phyloP scores from a whole-genome alignment of 2,888 invertebrate species.

The Macrosoma leucophasiata region DNA sequence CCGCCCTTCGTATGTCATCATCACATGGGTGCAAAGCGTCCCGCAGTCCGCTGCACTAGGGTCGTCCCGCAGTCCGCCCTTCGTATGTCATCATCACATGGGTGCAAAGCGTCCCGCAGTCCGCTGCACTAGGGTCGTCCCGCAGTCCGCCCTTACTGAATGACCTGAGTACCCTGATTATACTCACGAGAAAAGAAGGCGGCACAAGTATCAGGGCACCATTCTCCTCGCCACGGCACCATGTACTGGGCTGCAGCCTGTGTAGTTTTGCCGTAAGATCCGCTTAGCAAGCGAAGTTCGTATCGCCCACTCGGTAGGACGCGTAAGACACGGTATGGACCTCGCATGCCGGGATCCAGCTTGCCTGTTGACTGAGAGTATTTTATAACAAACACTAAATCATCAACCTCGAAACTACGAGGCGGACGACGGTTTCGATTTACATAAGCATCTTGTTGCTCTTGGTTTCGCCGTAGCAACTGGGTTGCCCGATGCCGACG shows the following conservation, averaged over 20 bases:
- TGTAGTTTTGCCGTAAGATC: no score
- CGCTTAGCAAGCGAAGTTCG: slow-evolving; percentile 11
- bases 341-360: slow-evolving; percentile 17
- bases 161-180: no score
- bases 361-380: slow-evolving; percentile 12
- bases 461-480: neutral
- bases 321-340: slow-evolving; percentile 12
- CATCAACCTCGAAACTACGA: slow-evolving; percentile 1
- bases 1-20: no score
- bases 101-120: no score
- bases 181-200: slow-evolving; percentile 8
- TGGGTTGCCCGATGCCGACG: neutral
- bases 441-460: neutral
- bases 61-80: no score
- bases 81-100: no score
- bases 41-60: no score
- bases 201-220: slow-evolving; percentile 6
- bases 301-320: slow-evolving; percentile 10
- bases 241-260: slow-evolving; percentile 9
- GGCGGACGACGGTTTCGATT: neutral
- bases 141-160: no score
- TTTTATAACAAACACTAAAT: slow-evolving; percentile 10
- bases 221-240: slow-evolving; percentile 7
- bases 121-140: no score
- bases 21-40: no score